phyloP scores from a whole-genome alignment of 2,797 vertebrate species.

The Anguilla obscura region DNA sequence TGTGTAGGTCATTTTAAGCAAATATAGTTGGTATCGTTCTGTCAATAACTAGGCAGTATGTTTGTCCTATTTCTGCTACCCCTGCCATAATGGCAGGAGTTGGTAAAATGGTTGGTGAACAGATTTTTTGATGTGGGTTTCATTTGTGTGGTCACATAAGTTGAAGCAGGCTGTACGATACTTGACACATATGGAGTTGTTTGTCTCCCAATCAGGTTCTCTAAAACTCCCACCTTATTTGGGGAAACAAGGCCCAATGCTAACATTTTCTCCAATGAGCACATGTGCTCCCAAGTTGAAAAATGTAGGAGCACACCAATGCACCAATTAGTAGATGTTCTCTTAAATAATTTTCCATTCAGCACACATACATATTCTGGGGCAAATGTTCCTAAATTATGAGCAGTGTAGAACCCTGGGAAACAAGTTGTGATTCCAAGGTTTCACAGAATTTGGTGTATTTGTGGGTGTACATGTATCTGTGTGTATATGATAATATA shows the following conservation, averaged over 20 bases:
- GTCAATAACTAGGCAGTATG: neutral
- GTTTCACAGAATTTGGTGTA: neutral
- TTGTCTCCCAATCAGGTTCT: neutral
- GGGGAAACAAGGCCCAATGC: no score
- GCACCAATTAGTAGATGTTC: no score
- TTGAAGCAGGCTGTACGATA: neutral
- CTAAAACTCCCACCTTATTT: neutral
- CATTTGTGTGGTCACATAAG: neutral
- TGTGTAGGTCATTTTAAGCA: neutral
- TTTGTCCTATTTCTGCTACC: neutral
- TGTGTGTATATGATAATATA: no score
- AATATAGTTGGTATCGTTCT: neutral
- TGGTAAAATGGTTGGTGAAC: neutral
- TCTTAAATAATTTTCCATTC: no score
- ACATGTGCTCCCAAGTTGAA: no score
- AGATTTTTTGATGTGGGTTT: neutral
- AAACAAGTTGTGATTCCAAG: neutral
- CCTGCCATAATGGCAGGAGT: neutral
- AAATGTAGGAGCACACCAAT: no score
- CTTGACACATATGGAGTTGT: neutral
- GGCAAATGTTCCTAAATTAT: neutral
- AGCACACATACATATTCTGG: neutral
- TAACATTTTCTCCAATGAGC: no score
- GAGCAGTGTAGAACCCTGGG: no score
- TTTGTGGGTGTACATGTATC: no score